These are phyloP conservation scores for Serinus canaria DNA, from an alignment of 2,113 vertebrate genomes.

Conservation along the genomic window DNA sequence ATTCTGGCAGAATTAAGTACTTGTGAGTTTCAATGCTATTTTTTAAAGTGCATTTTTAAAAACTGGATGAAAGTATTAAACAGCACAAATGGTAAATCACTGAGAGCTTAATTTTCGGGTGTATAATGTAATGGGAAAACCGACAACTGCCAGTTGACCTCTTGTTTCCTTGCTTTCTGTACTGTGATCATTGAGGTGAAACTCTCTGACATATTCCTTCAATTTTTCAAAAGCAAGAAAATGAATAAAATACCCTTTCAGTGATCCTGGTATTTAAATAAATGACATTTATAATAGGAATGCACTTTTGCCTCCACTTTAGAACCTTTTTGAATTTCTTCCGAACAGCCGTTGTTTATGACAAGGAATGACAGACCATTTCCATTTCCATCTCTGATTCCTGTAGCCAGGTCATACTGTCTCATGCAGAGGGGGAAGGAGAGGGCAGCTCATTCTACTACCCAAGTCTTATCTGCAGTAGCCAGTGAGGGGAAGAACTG, in stretches of 20 bases:
- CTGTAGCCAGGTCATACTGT: slow-evolving; percentile 10
- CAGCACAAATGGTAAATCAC: not conserved
- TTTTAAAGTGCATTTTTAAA: not conserved
- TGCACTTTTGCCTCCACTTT: slow-evolving; percentile 50
- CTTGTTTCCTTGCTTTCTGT: not conserved
- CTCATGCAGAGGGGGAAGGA: not conserved
- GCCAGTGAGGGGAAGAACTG: not conserved
- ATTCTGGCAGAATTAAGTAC: not conserved
- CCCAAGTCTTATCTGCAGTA: not conserved
- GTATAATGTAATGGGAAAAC: slow-evolving; percentile 9
- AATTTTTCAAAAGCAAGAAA: slow-evolving; percentile 56
- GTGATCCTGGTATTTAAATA: slow-evolving; percentile 59
- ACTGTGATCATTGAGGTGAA: slow-evolving; percentile 19
- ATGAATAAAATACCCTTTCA: slow-evolving; percentile 52
- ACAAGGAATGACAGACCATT: slow-evolving; percentile 40
- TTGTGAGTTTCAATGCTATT: not conserved
- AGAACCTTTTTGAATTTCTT: slow-evolving; percentile 28
- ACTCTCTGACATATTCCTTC: slow-evolving; percentile 22
- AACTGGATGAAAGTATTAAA: not conserved
- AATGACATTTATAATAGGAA: slow-evolving; percentile 59
- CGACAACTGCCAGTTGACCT: not conserved
- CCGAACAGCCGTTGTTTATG: not conserved
- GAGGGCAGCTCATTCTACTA: not conserved
- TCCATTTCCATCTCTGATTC: slow-evolving; percentile 34
- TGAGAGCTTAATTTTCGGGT: not conserved